A percentile compares a stretch with the other conserved stretches of the same genome.
Conservation (phyloP, 2,113 vertebrate genomes). For the Gallinago jamesoni region DNA sequence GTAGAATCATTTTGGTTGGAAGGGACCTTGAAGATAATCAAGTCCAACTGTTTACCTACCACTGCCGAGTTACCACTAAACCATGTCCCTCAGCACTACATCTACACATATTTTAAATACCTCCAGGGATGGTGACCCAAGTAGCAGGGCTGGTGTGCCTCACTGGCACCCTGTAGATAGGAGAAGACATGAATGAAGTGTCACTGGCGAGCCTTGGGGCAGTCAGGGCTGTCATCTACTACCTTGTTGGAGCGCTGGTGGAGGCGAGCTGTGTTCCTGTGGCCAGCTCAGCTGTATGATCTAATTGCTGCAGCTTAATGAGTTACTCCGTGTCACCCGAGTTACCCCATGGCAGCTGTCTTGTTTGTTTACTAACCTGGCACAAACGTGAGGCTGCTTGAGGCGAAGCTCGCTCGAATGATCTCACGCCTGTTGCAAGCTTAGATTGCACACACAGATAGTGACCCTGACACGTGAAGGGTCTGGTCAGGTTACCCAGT, state of each 20-base stretch:
- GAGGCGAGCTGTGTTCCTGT: not conserved
- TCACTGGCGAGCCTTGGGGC: not conserved
- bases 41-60: not conserved
- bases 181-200: not conserved
- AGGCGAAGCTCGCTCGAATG: not conserved
- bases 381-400: not conserved
- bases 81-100: not conserved
- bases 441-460: not conserved
- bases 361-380: not conserved
- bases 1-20: not conserved
- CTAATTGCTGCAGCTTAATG: not conserved
- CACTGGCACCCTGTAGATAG: not conserved
- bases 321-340: not conserved
- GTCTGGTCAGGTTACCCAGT: not conserved
- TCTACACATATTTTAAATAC: not conserved
- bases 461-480: not conserved
- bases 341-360: not conserved
- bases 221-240: not conserved
- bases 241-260: fast-evolving
- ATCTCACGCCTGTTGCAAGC: fast-evolving
- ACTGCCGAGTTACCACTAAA: not conserved
- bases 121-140: not conserved
- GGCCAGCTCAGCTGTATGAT: not conserved
- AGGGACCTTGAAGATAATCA: not conserved
- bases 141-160: not conserved